phyloP scores from a whole-genome alignment of 2,797 vertebrate genomes.

The Hydrolagus colliei region DNA sequence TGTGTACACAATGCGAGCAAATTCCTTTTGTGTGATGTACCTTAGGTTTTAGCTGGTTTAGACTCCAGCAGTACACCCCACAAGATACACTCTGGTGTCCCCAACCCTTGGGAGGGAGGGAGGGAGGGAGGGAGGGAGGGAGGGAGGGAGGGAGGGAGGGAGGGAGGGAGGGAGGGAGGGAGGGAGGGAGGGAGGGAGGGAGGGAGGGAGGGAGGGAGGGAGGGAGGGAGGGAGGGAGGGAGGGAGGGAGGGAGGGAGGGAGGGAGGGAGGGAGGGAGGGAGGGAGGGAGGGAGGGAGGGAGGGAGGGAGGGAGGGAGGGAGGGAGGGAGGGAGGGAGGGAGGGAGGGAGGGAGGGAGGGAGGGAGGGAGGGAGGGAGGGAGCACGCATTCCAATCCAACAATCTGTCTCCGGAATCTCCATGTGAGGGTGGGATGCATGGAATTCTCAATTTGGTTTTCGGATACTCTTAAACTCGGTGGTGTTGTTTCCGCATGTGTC shows the following conservation, averaged over 20 bases:
- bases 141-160: fast-evolving
- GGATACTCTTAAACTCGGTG: too few species aligned
- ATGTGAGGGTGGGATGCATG: too few species aligned
- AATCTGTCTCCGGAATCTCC: too few species aligned
- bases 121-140: not conserved
- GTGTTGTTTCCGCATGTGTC: too few species aligned
- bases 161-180: not conserved
- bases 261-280: not conserved
- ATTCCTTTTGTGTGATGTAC: too few species aligned
- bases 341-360: fast-evolving
- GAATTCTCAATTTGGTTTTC: too few species aligned
- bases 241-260: not conserved
- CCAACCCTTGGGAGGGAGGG: not conserved
- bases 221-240: not conserved
- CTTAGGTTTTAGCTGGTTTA: too few species aligned
- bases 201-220: not conserved
- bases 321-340: not conserved
- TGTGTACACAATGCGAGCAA: too few species aligned
- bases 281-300: not conserved
- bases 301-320: not conserved
- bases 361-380: not conserved
- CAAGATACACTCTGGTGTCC: too few species aligned
- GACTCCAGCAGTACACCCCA: too few species aligned
- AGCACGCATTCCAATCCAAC: too few species aligned
- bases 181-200: not conserved